These are phyloP conservation scores for Trissolcus brochymenae DNA, from an alignment of 2,888 invertebrate genomes.

Conservation along the genomic window DNA sequence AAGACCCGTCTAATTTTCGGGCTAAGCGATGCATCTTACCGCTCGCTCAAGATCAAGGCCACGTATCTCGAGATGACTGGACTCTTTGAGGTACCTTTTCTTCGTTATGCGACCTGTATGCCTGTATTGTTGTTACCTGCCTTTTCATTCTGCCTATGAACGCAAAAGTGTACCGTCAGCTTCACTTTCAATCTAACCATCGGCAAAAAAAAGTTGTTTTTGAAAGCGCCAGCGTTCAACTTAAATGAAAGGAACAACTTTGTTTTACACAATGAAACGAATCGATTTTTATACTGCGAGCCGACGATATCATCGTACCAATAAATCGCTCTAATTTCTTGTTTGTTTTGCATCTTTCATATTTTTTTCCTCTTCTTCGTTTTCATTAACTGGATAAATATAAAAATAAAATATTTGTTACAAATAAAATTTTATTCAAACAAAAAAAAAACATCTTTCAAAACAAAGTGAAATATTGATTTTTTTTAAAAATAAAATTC, in stretches of 20 bases:
- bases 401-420: too few relatives aligned
- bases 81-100: constrained; percentile 69
- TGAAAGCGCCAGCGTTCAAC: constrained; percentile 50
- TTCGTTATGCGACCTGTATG: constrained; percentile 51
- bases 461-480: too few relatives aligned
- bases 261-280: constrained; percentile 56
- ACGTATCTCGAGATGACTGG: constrained; percentile 72
- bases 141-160: constrained; percentile 54
- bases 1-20: constrained; percentile 67
- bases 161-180: constrained; percentile 57
- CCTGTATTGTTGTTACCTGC: constrained; percentile 55
- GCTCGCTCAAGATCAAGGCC: constrained; percentile 75
- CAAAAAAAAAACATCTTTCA: too few relatives aligned
- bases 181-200: constrained; percentile 54
- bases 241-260: constrained; percentile 55
- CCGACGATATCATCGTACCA: constrained; percentile 27
- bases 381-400: too few relatives aligned
- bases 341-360: not conserved
- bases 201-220: constrained; percentile 53
- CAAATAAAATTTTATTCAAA: not conserved
- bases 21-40: constrained; percentile 67
- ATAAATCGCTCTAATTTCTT: constrained; percentile 16
- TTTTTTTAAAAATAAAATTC: not conserved
- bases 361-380: constrained; percentile 8
- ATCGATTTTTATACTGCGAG: constrained; percentile 47